Base-by-base conservation (phyloP, 2,113 vertebrate genomes). In the Archilochus colubris region DNA sequence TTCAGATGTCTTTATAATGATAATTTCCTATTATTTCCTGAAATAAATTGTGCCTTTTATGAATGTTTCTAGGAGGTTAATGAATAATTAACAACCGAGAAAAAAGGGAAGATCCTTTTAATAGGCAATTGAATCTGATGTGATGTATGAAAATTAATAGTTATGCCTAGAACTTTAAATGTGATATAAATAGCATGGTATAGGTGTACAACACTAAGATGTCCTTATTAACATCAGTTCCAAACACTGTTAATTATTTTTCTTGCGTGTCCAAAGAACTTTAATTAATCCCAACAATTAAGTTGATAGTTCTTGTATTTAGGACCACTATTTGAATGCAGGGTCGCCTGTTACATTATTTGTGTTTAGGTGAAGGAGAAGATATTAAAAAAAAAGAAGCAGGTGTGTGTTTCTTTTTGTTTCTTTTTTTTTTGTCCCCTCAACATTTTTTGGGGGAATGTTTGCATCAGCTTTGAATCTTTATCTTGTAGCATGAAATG, bases 81-180 rank as follows among this genome's bases (percentile, higher is more conserved):
- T 92, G 51, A 95, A 87, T 94, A 82, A 92, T 58, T 89, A 59
- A 87, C 70, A 70, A n/a, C 30, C 4, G 12, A 76, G 54, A 57
- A 81, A 76, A 85, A 76, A 21, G 18, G 12, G 24, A 94, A 85
- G 40, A 59, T 63, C 23, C 44, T 92, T 92, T 93, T 89, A 94
- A 74, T 14, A 68, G 17, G 61, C 61, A 81, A 4, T 86, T 81
- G 31, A 87, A 74, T 91, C 51, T 82, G 20, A 27, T 73, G 21
- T 40, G 33, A 63, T 76, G 9, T 38, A 44, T 73, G 46, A 88
- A 91, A 91, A 94, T 88, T 63, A 88, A 33, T 46, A 24, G 21
- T 53, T 66, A 80, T 9, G 43, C 23, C 63, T 77, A 43, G 70
- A 78, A 67, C 54, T 94, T 79, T 69, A 73, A 43, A 89, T 27